A percentile compares a stretch with the other conserved stretches of the same genome.
Evolutionary conservation across 2,797 vertebrate genomes (phyloP).

Genomic region (Sarcoramphus papa): DNA sequence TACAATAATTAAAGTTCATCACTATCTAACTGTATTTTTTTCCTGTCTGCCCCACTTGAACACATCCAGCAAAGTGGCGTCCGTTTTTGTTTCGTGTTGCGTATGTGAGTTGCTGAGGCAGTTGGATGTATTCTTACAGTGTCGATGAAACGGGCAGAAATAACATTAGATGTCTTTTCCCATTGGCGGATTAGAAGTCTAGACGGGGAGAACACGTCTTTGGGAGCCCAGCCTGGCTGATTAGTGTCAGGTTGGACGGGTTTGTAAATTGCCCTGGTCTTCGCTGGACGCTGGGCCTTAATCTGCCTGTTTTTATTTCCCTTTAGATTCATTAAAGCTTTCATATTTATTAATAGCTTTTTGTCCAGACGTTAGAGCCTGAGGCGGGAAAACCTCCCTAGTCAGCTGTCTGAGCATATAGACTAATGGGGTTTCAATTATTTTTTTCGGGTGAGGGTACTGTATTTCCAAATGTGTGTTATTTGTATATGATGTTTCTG

Average conservation of each 20-base stretch:
- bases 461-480: neutral
- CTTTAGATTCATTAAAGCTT: constrained; percentile 42
- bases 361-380: constrained; percentile 27
- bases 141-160: constrained; percentile 18
- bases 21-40: neutral
- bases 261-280: constrained; percentile 12
- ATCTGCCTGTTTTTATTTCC: constrained; percentile 42
- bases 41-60: neutral
- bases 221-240: constrained; percentile 37
- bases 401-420: constrained; percentile 43
- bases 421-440: constrained; percentile 31
- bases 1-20: neutral
- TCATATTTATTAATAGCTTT: constrained; percentile 60
- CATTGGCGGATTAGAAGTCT: constrained; percentile 57
- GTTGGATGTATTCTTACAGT: constrained; percentile 18
- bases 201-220: constrained; percentile 39
- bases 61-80: neutral
- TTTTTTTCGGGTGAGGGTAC: neutral
- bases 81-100: neutral
- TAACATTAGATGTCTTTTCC: constrained; percentile 47
- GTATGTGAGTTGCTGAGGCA: neutral
- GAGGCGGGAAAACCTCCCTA: neutral
- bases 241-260: constrained; percentile 17
- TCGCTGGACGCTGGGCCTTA: neutral
- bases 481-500: neutral